Evolutionary conservation across 92 coral and sea anemone species (phyloP).

Genomic region (Actinostola sp.): DNA sequence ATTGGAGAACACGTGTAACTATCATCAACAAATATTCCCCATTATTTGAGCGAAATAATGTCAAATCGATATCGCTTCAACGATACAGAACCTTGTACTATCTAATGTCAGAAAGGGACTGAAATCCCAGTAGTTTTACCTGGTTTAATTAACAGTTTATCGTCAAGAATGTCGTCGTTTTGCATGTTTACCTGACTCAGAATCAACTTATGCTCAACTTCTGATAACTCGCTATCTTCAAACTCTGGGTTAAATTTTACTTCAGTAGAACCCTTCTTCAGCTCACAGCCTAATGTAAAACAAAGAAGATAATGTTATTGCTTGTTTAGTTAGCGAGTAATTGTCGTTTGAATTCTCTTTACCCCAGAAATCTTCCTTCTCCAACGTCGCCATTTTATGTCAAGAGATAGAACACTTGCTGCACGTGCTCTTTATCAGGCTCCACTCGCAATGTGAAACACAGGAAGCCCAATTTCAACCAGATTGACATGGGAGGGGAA

Average conservation of each 20-base stretch:
- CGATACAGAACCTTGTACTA: too few relatives aligned
- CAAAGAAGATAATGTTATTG: not conserved
- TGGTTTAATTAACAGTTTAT: too few relatives aligned
- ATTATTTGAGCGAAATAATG: too few relatives aligned
- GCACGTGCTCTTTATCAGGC: slow-evolving; percentile 56
- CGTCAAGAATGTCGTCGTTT: too few relatives aligned
- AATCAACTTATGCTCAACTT: slow-evolving; percentile 69
- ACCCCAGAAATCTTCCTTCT: slow-evolving; percentile 87
- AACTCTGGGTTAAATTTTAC: slow-evolving; percentile 56
- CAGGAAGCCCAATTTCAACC: slow-evolving; percentile 22
- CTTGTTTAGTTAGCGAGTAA: not conserved
- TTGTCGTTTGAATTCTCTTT: slow-evolving; percentile 1
- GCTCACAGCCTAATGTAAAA: slow-evolving; percentile 64
- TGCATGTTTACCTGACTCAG: slow-evolving; percentile 64
- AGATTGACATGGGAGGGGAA: too few relatives aligned
- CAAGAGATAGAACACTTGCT: slow-evolving; percentile 35
- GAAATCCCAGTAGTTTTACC: too few relatives aligned
- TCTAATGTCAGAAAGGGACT: not conserved
- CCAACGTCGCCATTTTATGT: slow-evolving; percentile 77
- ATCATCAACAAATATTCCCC: too few relatives aligned
- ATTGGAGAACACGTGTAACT: too few relatives aligned
- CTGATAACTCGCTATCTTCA: slow-evolving; percentile 54
- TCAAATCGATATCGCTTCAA: too few relatives aligned
- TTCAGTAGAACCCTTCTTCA: slow-evolving; percentile 57
- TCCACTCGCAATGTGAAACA: not conserved